Evolutionary conservation across 2,888 invertebrate species (phyloP), one percentile per base, ranked within the genome.

Genomic region (Papilio protenor): DNA sequence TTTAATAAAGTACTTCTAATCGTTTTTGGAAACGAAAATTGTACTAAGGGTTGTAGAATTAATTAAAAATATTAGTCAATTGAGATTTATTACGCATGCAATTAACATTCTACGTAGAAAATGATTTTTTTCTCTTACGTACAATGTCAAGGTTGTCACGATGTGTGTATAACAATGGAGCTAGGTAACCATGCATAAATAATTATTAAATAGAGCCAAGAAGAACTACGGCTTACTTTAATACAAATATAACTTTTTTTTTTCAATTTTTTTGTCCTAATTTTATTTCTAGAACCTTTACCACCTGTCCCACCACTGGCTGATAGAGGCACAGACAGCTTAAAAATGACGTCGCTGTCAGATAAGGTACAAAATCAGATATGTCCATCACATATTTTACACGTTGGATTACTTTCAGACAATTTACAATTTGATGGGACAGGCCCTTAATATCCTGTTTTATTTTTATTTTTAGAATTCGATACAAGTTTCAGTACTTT

Each of bases 151-250:
- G 71, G 76, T 49, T 61, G 59, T 45, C 45, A 10, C 45, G 70
- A 71, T 49, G 71, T 72, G 23, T 72, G n/a, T 47, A 66, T 47
- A 76, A 76, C 76, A 76, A 76, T 71, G 11, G 47, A 59, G 23
- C 33, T 71, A 76, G 47, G 76, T 76, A 76, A 76, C 76, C 71
- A 76, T 70, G 76, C 57, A 70, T 69, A 59, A 76, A 45, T 70
- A 70, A 70, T 57, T n/a, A 75, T 21, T 18, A 33, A 69, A 75
- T 3, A 45, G 2, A 21, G 69, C 6, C 6, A 16, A 18, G 10
- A 10, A 21, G 10, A 10, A 21, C 52, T 55, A 18, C 18, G 2
- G n/a, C 18, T 8, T 55, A 55, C 52, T 4, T 55, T 55, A 18
- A 55, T n/a, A n/a, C 4, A 55, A 49, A 49, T 49, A 16, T 49